Evolutionary conservation across 1,140 invertebrate genomes (phyloP), one percentile per base, ranked within the genome.

Genomic region (Calliopsis andreniformis): DNA sequence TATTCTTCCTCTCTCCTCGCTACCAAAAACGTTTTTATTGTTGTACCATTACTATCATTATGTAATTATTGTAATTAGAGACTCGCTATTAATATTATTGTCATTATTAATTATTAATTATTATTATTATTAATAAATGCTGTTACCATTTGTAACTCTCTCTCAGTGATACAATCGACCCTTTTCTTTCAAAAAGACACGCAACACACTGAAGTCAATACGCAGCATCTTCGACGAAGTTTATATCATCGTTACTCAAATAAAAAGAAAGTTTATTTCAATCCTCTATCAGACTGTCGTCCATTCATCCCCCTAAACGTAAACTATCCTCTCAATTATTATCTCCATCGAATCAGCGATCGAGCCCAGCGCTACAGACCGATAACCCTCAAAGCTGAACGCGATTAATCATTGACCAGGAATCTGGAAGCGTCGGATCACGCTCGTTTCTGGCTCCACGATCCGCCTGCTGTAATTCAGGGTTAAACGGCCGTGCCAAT

Each of bases 41-140:
- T 91, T 91, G 89, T 90, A 89, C 71, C 75, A 90, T 90, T 89
- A 73, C 66, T 87, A 90, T 89, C 88, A 90, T 91, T 89, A 88
- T 92, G 89, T 92, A 92, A 92, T 91, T 92, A 92, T 90, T 91
- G 91, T 92, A 91, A 92, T 91, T 92, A 92, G 89, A 89, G 80
- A 83, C 82, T 88, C 86, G 87, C 88, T 91, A 90, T 89, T 89
- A 87, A 88, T 90, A 92, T 82, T 85, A 86, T 85, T 82, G 85
- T 81, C 79, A 83, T 87, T 83, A 89, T 86, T 82, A 88, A 85
- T 82, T 80, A 87, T 84, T 81, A 91, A 82, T 80, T 79, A 86
- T 82, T 81, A 87, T 84, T 81, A 91, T 91, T 89, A 91, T 86
- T 69, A 92, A 92, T 91, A 92, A 92, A 92, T 76, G 90, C 91